These are phyloP conservation scores for Ctenopoma kingsleyae DNA, from an alignment of 2,797 vertebrate species.

Conservation along the genomic window DNA sequence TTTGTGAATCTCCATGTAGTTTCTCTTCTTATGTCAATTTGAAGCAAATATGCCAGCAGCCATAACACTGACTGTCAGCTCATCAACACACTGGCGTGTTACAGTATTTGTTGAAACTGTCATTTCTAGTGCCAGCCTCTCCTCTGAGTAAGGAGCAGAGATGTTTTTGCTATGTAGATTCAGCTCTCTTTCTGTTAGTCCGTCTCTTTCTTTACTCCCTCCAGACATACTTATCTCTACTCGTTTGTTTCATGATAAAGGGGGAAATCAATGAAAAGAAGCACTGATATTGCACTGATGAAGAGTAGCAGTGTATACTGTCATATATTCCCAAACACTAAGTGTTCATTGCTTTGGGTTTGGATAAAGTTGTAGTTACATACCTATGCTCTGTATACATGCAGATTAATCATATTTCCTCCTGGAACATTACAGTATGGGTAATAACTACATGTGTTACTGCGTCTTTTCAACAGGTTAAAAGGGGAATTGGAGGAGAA, in stretches of 20 bases:
- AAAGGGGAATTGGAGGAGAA: constrained; percentile 87
- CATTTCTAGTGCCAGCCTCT: not conserved
- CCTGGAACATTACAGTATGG: not conserved
- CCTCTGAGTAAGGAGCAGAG: not conserved
- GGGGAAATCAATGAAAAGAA: not conserved
- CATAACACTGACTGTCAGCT: not conserved
- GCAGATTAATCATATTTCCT: constrained; percentile 32
- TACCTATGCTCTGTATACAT: constrained; percentile 8
- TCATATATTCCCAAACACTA: not conserved
- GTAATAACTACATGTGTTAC: not conserved
- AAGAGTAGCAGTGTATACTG: no score
- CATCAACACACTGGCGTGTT: not conserved
- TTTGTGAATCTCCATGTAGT: constrained; percentile 5
- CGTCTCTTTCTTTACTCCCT: constrained; percentile 4
- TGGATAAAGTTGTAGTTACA: not conserved
- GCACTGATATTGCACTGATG: not conserved
- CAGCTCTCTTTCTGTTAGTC: not conserved
- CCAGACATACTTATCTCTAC: not conserved
- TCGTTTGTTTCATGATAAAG: not conserved
- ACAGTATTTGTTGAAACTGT: not conserved
- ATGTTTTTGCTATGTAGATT: not conserved
- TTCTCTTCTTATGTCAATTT: not conserved
- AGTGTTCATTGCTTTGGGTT: not conserved
- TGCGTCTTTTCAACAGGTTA: constrained; percentile 78
- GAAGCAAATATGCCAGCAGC: not conserved